Base-by-base conservation (phyloP, 2,797 vertebrate genomes). In the Gambelia wislizenii region DNA sequence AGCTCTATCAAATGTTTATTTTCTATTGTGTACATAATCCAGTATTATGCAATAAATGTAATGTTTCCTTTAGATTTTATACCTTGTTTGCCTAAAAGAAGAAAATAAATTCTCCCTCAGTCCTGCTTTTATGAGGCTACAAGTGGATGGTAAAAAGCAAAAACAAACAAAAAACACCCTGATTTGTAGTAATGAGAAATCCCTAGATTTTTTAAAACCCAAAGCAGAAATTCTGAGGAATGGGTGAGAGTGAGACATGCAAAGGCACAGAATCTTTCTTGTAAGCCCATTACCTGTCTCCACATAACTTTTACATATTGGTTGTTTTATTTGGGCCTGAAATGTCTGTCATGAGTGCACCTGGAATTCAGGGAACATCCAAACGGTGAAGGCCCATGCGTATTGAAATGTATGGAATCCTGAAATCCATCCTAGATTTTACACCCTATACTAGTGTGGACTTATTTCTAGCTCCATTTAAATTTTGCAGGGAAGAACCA, bases 21-120 rank as follows among this genome's bases (percentile, higher is more conserved):
- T 97, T 97, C 95, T 84, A 96, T 92, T 97, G 95, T 95, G 96
- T 96, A 97, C 93, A 97, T 96, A 97, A 93, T 94, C 95, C 93
- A 91, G 94, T 94, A 97, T 96, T 95, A 96, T 91, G 95, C 96
- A 97, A 97, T 97, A 97, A 97, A 97, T 94, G 92, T 94, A 92
- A 95, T 95, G 96, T 97, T 96, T 96, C 95, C 96, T 93, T 95
- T 93, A 78, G 87, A 36, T 12, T 0, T 70, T 47, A 47, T 89
- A 86, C 52, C 92, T 36, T 81, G 0, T 70, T 84, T 49, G 3
- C 74, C 30, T 77, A 52, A 75, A 75, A 30, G 16, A 52, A 49
- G 39, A n/a, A 76, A 52, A 75, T 44, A 27, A 54, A 25, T n/a
- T 49, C 22, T 56, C 6, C n/a, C n/a, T 13, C 10, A 3, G 44